Percentiles rank a stretch among this genome's conserved stretches.
These are phyloP conservation scores for Scylla paramamosain DNA, from an alignment of 1,140 invertebrate genomes.

Conservation along the genomic window DNA sequence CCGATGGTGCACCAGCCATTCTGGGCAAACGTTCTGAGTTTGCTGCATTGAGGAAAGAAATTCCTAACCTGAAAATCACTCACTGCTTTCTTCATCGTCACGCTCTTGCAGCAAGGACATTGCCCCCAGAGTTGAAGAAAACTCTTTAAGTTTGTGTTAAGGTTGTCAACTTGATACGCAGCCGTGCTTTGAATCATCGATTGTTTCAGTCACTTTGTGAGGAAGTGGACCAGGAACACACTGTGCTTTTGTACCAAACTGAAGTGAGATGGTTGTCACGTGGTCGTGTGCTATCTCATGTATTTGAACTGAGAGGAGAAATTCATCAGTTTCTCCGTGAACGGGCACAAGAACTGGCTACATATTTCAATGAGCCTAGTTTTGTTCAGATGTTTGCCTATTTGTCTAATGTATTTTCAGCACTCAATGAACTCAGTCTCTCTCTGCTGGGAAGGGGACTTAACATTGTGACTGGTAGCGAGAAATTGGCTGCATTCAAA, in stretches of 20 bases:
- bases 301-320: slow-evolving; percentile 78
- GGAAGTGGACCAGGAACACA: slow-evolving; percentile 75
- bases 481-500: slow-evolving; percentile 66
- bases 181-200: slow-evolving; percentile 38
- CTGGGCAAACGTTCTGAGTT: slow-evolving; percentile 3
- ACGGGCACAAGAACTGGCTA: slow-evolving; percentile 48
- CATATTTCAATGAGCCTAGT: slow-evolving; percentile 21
- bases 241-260: slow-evolving; percentile 77
- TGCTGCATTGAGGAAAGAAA: slow-evolving; percentile 35
- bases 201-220: slow-evolving; percentile 1
- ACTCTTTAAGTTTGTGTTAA: slow-evolving; percentile 16
- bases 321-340: slow-evolving; percentile 74
- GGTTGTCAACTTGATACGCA: slow-evolving; percentile 40
- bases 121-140: slow-evolving; percentile 28
- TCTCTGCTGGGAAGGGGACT: slow-evolving; percentile 64
- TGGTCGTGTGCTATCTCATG: slow-evolving; percentile 74
- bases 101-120: slow-evolving; percentile 39
- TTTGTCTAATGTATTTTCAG: not conserved
- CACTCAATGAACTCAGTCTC: slow-evolving; percentile 36
- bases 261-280: slow-evolving; percentile 77
- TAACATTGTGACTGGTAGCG: slow-evolving; percentile 59
- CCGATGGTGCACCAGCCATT: slow-evolving; percentile 47
- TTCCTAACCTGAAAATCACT: slow-evolving; percentile 48
- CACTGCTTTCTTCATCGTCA: slow-evolving; percentile 46
- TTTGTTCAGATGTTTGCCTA: slow-evolving; percentile 24